These are phyloP conservation scores for Myotis vivesi DNA, from an alignment of 2,797 vertebrate genomes.

Conservation along the genomic window DNA sequence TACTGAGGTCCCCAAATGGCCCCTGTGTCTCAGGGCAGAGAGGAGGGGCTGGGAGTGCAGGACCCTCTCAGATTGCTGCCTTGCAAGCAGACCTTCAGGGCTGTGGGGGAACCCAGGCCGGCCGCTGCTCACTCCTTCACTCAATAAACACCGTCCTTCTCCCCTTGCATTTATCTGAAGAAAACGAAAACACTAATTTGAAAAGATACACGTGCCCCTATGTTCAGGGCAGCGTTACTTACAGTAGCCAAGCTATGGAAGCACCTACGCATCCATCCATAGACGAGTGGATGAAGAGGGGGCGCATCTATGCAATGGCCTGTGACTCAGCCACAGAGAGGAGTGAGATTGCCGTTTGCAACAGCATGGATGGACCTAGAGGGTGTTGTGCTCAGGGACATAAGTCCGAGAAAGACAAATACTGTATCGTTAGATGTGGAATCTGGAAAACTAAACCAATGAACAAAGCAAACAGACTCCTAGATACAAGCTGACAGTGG, in stretches of 20 bases:
- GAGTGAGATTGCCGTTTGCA: rapidly evolving
- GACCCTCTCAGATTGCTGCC: not conserved
- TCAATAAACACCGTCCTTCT: not conserved
- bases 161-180: not conserved
- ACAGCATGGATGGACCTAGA: rapidly evolving
- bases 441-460: not conserved
- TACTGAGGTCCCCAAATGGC: too few relatives aligned
- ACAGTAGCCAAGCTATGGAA: not conserved
- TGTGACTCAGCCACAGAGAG: not conserved
- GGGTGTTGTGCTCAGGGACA: rapidly evolving
- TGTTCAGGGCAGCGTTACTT: not conserved
- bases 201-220: not conserved
- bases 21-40: not conserved
- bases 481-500: not conserved
- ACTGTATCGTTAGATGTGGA: rapidly evolving
- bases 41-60: not conserved
- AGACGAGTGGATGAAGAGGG: not conserved
- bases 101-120: rapidly evolving
- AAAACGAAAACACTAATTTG: not conserved
- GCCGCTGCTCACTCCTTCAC: not conserved
- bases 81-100: not conserved
- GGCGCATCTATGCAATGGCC: not conserved
- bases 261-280: rapidly evolving
- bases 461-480: not conserved
- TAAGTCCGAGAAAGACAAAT: not conserved